phyloP scores from a whole-genome alignment of 2,888 invertebrate genomes.

The Rosalia funebris region DNA sequence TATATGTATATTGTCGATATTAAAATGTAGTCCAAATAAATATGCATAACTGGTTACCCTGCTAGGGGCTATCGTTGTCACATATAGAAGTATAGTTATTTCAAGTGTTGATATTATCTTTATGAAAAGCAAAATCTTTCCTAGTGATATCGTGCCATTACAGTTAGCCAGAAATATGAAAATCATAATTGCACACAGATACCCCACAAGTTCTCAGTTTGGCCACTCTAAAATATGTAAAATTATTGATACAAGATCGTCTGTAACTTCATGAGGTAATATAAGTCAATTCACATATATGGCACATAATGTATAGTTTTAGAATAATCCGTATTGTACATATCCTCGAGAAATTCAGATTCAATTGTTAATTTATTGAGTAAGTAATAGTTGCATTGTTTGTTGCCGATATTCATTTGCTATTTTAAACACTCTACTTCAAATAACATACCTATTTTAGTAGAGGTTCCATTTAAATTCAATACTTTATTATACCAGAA shows the following conservation, averaged over 20 bases:
- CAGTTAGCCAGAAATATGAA: slow-evolving; percentile 27
- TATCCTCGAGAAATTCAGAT: too few species aligned
- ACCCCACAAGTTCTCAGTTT: slow-evolving; percentile 30
- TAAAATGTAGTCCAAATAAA: too few species aligned
- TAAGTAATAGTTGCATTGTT: too few species aligned
- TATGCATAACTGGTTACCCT: slow-evolving; percentile 23
- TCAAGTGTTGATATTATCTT: slow-evolving; percentile 21
- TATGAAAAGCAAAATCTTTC: slow-evolving; percentile 18
- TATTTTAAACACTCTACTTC: too few species aligned
- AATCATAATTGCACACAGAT: slow-evolving; percentile 23
- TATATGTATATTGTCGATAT: too few species aligned
- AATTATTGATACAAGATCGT: too few species aligned
- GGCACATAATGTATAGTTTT: too few species aligned
- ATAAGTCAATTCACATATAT: too few species aligned
- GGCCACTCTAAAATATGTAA: slow-evolving; percentile 32
- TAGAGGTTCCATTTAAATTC: not conserved
- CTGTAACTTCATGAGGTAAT: too few species aligned
- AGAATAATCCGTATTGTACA: too few species aligned
- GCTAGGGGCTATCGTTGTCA: slow-evolving; percentile 24
- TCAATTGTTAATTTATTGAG: too few species aligned
- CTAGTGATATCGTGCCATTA: slow-evolving; percentile 15
- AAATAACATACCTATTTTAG: slow-evolving; percentile 26
- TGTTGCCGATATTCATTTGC: too few species aligned
- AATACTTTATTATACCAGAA: slow-evolving; percentile 33
- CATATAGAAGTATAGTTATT: slow-evolving; percentile 20